A percentile compares a stretch with the other conserved stretches of the same genome.
These are phyloP conservation scores for Clivina fossor DNA, from an alignment of 2,888 invertebrate genomes.

Conservation along the genomic window DNA sequence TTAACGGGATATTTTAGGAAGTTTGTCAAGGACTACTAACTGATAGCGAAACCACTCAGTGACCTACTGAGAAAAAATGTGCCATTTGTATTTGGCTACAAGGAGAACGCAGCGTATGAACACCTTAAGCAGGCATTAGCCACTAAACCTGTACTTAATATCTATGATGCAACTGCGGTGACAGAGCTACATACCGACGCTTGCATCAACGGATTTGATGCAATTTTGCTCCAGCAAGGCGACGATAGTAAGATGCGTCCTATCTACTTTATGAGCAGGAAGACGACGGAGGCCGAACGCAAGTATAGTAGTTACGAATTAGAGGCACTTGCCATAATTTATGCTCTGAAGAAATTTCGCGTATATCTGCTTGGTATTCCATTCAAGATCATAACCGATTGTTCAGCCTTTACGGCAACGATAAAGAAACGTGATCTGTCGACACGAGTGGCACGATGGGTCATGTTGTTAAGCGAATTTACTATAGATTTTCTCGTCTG, in stretches of 20 bases:
- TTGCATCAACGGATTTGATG: conserved; percentile 42
- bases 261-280: conserved; percentile 45
- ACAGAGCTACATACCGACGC: conserved; percentile 44
- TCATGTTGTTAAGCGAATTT: too few species aligned
- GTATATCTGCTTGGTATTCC: conserved; percentile 43
- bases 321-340: conserved; percentile 46
- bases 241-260: conserved; percentile 43
- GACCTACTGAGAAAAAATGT: conserved; percentile 36
- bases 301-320: conserved; percentile 47
- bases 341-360: conserved; percentile 46
- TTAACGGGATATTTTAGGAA: conserved; percentile 47
- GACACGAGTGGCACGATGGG: conserved; percentile 46
- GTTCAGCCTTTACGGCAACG: conserved; percentile 44
- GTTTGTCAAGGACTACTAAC: conserved; percentile 45
- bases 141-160: not conserved
- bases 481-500: too few species aligned
- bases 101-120: conserved; percentile 35
- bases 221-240: conserved; percentile 42
- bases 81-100: conserved; percentile 33
- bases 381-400: conserved; percentile 47
- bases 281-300: conserved; percentile 44
- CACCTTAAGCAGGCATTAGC: conserved; percentile 29
- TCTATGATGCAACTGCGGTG: conserved; percentile 35
- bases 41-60: conserved; percentile 46
- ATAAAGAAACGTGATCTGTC: conserved; percentile 44